Conservation (phyloP, 2,113 vertebrate species). For the Ascaphus truei region DNA sequence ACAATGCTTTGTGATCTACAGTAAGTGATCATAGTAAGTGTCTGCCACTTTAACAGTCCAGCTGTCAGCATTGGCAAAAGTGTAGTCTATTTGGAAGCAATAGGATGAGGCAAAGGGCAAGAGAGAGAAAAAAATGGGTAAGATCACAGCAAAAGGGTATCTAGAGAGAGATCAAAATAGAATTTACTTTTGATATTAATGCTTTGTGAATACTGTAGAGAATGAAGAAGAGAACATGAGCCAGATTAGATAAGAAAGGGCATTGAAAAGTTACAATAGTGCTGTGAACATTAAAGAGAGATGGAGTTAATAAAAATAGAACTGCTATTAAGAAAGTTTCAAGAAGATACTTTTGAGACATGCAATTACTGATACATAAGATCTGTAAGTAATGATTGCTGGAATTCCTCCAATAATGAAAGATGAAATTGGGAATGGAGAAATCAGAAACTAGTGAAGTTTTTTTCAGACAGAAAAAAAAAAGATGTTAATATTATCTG, state of each 20-base stretch:
- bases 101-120: not conserved
- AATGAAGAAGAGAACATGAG: not conserved
- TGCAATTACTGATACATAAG: no score
- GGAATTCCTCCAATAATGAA: no score
- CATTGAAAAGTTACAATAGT: not conserved
- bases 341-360: not conserved
- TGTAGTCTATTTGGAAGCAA: not conserved
- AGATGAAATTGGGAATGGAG: no score
- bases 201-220: not conserved
- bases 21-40: no score
- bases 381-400: no score
- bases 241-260: not conserved
- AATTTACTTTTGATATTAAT: slow-evolving; percentile 4
- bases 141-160: not conserved
- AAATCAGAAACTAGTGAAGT: no score
- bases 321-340: not conserved
- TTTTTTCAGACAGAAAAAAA: no score
- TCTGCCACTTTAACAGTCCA: not conserved
- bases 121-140: not conserved
- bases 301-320: not conserved
- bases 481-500: no score
- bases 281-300: not conserved
- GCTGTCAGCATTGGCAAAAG: not conserved
- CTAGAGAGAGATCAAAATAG: not conserved
- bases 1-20: not conserved